phyloP scores from a whole-genome alignment of 2,113 vertebrate species.

The Puffinus mauretanicus region DNA sequence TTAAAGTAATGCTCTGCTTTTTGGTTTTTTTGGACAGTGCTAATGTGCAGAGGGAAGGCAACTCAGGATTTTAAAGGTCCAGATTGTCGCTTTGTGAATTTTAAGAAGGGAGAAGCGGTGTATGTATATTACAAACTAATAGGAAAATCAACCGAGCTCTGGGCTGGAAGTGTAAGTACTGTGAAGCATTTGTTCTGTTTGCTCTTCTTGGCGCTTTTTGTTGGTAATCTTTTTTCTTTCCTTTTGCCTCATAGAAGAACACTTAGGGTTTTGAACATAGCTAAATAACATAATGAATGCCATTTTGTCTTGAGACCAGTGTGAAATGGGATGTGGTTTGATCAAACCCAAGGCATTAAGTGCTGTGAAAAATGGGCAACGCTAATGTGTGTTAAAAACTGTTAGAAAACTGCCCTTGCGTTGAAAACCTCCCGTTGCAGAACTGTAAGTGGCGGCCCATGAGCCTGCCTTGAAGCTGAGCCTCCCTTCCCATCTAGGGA shows the following conservation, averaged over 20 bases:
- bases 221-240: not conserved
- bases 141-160: conserved; percentile 82
- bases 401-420: not conserved
- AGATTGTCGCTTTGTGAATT: conserved; percentile 91
- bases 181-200: not conserved
- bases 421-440: not conserved
- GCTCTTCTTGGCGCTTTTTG: not conserved
- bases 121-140: conserved; percentile 94
- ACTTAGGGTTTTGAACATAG: not conserved
- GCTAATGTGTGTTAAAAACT: not conserved
- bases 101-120: conserved; percentile 88
- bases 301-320: not conserved
- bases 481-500: not conserved
- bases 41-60: conserved; percentile 90
- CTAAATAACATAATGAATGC: not conserved
- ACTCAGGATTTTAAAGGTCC: conserved; percentile 86
- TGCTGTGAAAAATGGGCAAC: not conserved
- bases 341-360: not conserved
- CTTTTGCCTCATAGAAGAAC: not conserved
- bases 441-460: not conserved
- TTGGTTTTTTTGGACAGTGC: conserved; percentile 75
- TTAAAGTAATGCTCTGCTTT: not conserved
- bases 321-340: not conserved
- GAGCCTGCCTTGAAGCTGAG: not conserved
- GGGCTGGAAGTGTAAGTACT: conserved; percentile 95